Base-by-base conservation (phyloP, 2,113 vertebrate species). In the Ochotona princeps region DNA sequence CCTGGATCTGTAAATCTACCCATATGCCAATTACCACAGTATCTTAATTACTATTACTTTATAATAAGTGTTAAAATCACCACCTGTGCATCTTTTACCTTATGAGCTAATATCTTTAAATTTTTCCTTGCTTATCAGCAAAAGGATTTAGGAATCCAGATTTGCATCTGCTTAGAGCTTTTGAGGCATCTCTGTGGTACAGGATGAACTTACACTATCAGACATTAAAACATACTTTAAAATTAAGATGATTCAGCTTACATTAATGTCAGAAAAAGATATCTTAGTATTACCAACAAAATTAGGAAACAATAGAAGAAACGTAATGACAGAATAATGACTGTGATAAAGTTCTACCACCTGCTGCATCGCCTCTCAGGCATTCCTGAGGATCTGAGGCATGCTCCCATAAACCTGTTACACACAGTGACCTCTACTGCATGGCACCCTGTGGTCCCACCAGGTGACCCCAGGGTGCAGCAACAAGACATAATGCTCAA, bases 101-200 rank as follows among this genome's bases (percentile, higher is more conserved):
- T 69, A 79, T 51, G 47, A 91, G 44, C 73, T 18, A 70, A 26
- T n/a, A 65, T 11, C 4, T 81, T 81, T 61, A 30, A n/a, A 35
- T 14, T 72, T 47, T n/a, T 82, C 49, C n/a, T 91, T 91, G 20
- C 49, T 82, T 81, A 51, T 63, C 10, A 54, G 17, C 18, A 63
- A 81, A 61, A 86, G 13, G 26, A 95, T 81, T 69, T 75, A 54
- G n/a, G 69, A 89, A 60, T n/a, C 85, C 21, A 69, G 61, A 80
- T 38, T 60, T 80, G 20, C 21, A 30, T 85, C 35, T 81, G 51
- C 80, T 69, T 81, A 76, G 69, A 47, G 7, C 28, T 92, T 83
- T 66, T 32, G 20, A 17, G 5, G 3, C 18, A 25, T 60, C 38
- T 89, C 89, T 84, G 18, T 60, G 38, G 11, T 44, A 83, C 9